Conservation (phyloP, 2,797 vertebrate species). For the Mormyrops attenuatus region DNA sequence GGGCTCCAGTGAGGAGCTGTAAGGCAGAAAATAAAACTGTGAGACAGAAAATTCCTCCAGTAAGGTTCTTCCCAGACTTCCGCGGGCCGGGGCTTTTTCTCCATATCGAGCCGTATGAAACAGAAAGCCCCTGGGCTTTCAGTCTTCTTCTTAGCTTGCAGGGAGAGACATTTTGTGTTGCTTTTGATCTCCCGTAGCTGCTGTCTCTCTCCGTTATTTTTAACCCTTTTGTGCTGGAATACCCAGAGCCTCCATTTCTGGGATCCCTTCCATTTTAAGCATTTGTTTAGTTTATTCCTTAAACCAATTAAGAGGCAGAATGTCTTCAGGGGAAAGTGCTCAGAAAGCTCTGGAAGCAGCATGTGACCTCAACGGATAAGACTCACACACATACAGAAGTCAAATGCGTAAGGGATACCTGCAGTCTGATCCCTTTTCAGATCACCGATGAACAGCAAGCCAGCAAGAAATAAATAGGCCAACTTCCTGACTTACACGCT, state of each 20-base stretch:
- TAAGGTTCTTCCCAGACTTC: conserved; percentile 6
- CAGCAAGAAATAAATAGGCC: neutral
- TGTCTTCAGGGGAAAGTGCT: neutral
- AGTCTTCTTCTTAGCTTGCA: conserved; percentile 11
- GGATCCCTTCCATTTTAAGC: neutral
- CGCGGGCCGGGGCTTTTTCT: neutral
- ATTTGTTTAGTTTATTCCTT: neutral
- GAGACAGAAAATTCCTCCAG: conserved; percentile 3
- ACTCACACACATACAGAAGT: neutral
- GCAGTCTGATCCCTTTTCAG: neutral
- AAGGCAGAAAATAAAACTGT: conserved; percentile 1
- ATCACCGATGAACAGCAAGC: neutral
- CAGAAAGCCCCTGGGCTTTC: conserved; percentile 15
- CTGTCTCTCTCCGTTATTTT: neutral
- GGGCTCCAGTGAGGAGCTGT: neutral
- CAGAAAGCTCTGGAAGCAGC: neutral
- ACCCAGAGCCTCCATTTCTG: neutral
- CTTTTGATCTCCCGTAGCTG: neutral
- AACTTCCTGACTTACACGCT: neutral
- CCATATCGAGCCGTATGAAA: neutral
- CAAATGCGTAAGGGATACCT: neutral
- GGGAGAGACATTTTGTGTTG: conserved; percentile 14
- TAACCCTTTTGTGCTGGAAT: neutral
- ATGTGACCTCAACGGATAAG: neutral
- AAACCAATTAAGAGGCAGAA: neutral